Conservation (phyloP, 2,888 invertebrate genomes). For the Caenorhabditis zanzibari region DNA sequence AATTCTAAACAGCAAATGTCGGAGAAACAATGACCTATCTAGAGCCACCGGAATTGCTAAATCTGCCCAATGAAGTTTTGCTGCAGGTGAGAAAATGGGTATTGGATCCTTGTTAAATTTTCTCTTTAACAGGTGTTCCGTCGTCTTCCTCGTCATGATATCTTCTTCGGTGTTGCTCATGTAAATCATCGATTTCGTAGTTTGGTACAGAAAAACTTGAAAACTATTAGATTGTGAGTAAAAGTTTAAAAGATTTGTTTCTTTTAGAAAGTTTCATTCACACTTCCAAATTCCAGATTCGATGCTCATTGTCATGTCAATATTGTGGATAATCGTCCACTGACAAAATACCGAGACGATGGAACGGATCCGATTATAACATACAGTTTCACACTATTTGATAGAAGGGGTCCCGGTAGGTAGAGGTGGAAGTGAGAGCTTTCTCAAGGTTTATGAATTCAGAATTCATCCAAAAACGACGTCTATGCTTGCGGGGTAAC, state of each 20-base stretch:
- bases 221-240: constrained; percentile 35
- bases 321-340: constrained; percentile 61
- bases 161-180: constrained; percentile 61
- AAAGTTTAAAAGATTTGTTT: too few species aligned
- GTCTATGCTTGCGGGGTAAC: constrained; percentile 67
- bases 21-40: not conserved
- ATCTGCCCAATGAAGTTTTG: not conserved
- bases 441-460: not conserved
- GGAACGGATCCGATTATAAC: constrained; percentile 70
- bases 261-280: too few species aligned
- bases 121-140: constrained; percentile 61
- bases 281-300: too few species aligned
- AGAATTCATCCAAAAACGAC: constrained; percentile 67
- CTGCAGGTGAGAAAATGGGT: too few species aligned
- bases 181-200: constrained; percentile 57
- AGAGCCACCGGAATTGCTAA: not conserved
- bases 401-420: constrained; percentile 54
- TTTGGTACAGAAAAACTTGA: constrained; percentile 64
- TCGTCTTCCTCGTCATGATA: constrained; percentile 54
- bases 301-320: constrained; percentile 69
- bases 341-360: constrained; percentile 50
- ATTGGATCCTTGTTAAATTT: too few species aligned
- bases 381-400: constrained; percentile 69
- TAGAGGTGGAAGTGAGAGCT: not conserved
- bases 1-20: too few species aligned